phyloP scores from a whole-genome alignment of 1,140 invertebrate genomes.

The Lucilia cuprina region DNA sequence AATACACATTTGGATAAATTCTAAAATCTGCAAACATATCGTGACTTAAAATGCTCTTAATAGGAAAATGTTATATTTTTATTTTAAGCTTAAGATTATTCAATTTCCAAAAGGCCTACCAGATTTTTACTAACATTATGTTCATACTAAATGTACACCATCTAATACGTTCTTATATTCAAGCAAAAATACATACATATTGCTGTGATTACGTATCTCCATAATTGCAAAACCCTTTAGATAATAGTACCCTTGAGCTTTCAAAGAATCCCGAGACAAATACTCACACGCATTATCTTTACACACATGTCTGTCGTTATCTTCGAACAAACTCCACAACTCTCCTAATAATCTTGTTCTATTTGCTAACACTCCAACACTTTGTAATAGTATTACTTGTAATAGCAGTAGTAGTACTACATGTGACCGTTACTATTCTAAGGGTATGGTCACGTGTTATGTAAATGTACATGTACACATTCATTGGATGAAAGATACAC shows the following conservation, averaged over 20 bases:
- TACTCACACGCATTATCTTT: not conserved
- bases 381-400: not conserved
- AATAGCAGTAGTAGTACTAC: not conserved
- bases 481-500: not conserved
- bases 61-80: too few relatives aligned
- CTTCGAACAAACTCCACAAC: not conserved
- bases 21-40: too few relatives aligned
- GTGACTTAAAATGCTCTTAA: too few relatives aligned
- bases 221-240: constrained; percentile 34
- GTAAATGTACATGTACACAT: not conserved
- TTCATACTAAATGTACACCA: too few relatives aligned
- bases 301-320: not conserved
- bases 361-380: not conserved
- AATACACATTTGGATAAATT: too few relatives aligned
- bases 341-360: not conserved
- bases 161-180: not conserved
- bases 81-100: too few relatives aligned
- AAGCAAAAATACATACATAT: not conserved
- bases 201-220: constrained; percentile 27
- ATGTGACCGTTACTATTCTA: not conserved
- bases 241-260: constrained; percentile 16
- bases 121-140: too few relatives aligned
- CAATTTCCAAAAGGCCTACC: too few relatives aligned
- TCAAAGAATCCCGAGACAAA: not conserved
- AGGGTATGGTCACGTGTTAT: not conserved